phyloP scores from a whole-genome alignment of 2,888 invertebrate species.

The Ligdia adustata region DNA sequence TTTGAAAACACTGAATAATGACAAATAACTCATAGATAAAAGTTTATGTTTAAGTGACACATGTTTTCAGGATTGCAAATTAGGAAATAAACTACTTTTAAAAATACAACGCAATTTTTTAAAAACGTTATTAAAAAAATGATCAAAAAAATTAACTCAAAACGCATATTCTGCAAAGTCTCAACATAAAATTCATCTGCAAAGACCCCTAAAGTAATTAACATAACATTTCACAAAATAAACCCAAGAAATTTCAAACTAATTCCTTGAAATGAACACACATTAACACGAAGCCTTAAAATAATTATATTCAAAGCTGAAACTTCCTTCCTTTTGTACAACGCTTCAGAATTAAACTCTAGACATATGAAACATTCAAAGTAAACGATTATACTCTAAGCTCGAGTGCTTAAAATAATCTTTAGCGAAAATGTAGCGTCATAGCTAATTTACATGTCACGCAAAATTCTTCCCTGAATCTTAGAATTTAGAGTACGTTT shows the following conservation, averaged over 20 bases:
- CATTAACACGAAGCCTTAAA: constrained; percentile 10
- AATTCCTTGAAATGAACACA: constrained; percentile 22
- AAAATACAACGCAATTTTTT: no score
- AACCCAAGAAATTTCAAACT: constrained; percentile 12
- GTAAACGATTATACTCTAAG: constrained; percentile 31
- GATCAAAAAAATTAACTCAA: no score
- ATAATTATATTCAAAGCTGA: constrained; percentile 13
- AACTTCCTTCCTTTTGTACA: background rate
- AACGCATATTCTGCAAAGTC: no score
- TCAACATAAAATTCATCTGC: no score
- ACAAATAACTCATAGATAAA: no score
- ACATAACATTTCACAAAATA: constrained; percentile 1
- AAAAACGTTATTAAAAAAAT: no score
- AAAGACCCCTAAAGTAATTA: no score
- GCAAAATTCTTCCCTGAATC: constrained; percentile 36
- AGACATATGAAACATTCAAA: constrained; percentile 11
- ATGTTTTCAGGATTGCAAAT: no score
- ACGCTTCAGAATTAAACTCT: constrained; percentile 14
- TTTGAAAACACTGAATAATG: no score
- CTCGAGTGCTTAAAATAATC: constrained; percentile 35
- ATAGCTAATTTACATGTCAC: constrained; percentile 29
- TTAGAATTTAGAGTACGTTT: constrained; percentile 12
- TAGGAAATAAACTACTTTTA: no score
- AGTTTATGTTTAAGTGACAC: no score
- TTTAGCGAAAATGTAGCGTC: constrained; percentile 9